Evolutionary conservation across 2,113 vertebrate species (phyloP).

Genomic region (Ochotona curzoniae): DNA sequence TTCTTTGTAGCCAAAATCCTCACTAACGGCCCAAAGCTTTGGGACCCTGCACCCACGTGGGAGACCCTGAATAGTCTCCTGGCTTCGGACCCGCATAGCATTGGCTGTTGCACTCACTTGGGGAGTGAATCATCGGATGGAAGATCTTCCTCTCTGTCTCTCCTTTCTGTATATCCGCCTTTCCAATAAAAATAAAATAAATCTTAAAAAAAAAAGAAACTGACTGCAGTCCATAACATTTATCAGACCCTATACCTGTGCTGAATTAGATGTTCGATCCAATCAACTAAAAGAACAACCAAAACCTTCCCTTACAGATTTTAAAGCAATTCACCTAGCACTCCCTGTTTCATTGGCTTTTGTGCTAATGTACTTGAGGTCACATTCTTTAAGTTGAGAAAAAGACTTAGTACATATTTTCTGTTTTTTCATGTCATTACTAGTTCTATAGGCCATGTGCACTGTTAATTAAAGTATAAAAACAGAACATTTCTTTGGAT

Average conservation of each 20-base stretch:
- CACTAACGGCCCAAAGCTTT: too few relatives aligned
- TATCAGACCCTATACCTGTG: background rate
- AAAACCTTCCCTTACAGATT: background rate
- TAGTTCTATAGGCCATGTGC: background rate
- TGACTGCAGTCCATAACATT: background rate
- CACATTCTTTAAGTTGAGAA: slow-evolving; percentile 34
- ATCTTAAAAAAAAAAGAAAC: too few relatives aligned
- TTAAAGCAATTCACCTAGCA: slow-evolving; percentile 51
- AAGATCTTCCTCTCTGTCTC: too few relatives aligned
- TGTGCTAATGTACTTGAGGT: background rate
- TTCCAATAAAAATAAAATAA: too few relatives aligned
- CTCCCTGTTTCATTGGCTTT: background rate
- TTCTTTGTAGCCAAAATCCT: background rate
- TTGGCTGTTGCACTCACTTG: too few relatives aligned
- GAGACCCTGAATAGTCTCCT: too few relatives aligned
- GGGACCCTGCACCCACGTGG: too few relatives aligned
- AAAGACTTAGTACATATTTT: background rate
- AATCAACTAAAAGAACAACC: background rate
- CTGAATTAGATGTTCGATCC: background rate
- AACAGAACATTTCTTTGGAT: slow-evolving; percentile 2
- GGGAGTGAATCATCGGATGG: too few relatives aligned
- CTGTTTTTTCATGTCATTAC: slow-evolving; percentile 27
- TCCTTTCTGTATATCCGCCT: too few relatives aligned
- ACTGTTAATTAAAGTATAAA: slow-evolving; percentile 47
- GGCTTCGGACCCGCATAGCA: too few relatives aligned